Base-by-base conservation (phyloP, 2,797 vertebrate species). In the Peromyscus eremicus region DNA sequence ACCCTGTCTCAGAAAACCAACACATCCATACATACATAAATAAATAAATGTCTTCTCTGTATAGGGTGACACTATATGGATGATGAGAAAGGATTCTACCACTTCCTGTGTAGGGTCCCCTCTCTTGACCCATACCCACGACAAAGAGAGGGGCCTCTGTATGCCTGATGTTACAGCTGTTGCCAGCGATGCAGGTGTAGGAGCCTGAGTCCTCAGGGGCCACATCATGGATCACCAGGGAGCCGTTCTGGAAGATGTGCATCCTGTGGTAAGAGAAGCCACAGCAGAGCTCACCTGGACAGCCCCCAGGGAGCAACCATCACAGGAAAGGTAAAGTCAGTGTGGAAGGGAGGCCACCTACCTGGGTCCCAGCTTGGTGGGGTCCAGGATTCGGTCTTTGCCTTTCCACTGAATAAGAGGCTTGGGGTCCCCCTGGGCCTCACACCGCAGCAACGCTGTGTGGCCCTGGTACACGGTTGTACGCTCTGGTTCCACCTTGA, bases 381-480 rank as follows among this genome's bases (percentile, higher is more conserved):
- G 97, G 95, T 99, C 99, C 98, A 99, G 96, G 87, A 99, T 98
- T 94, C 99, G 99, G 97, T 99, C 99, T 97, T 99, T 99, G 94
- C 99, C 99, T 94, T 99, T 99, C 99, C 99, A 99, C 96, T 99
- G 99, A 97, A 99, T 99, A 95, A 99, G 99, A 0, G 99, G 99
- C 84, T 99, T 94, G 0, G 99, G 99, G 97, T 99, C 99, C 0
- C 99, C 99, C 5, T 98, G 99, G 70, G 99, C 99, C 99, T 99
- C 99, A 91, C 99, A 99, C 98, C 99, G 99, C 97, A 99, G 99
- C 97, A 99, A 98, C 60, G 99, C 99, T 0, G 99, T 99, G 98
- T 99, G 99, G 7, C 99, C 99, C 97, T 99, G 99, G 98, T 99
- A 99, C 96, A 99, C 99, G 0, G 99, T 99, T 0, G 99, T 99